Conservation (phyloP, 2,797 vertebrate genomes). For the Brachymystax lenok region DNA sequence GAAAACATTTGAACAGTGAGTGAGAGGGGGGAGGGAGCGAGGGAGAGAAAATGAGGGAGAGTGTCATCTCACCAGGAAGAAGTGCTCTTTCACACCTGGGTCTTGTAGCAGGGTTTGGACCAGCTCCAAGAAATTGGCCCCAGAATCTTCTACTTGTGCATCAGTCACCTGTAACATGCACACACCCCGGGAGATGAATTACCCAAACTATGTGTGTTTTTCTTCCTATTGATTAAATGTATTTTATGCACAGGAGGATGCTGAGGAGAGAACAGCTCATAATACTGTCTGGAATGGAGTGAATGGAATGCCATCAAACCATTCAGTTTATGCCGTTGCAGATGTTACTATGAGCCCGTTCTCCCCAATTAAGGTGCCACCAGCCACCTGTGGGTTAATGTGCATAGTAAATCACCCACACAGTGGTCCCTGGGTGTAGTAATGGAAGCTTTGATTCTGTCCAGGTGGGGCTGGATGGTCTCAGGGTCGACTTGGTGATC, state of each 20-base stretch:
- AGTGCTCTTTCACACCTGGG: slow-evolving; percentile 64
- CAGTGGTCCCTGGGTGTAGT: slow-evolving; percentile 69
- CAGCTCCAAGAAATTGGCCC: slow-evolving; percentile 75
- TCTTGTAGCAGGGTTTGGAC: slow-evolving; percentile 69
- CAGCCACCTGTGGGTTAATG: too few relatives aligned
- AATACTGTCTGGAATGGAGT: too few relatives aligned
- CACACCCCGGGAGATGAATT: not conserved
- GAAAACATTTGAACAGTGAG: not conserved
- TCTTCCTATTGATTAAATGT: not conserved
- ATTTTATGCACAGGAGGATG: too few relatives aligned
- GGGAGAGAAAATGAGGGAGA: not conserved
- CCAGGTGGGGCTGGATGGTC: slow-evolving; percentile 71
- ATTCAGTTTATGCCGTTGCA: too few relatives aligned
- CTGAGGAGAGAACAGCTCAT: too few relatives aligned
- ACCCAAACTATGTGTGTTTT: not conserved
- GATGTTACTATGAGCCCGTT: too few relatives aligned
- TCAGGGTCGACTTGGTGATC: slow-evolving; percentile 63
- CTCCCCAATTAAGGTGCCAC: too few relatives aligned
- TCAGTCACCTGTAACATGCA: slow-evolving; percentile 49
- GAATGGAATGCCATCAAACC: too few relatives aligned
- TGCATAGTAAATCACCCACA: slow-evolving; percentile 41
- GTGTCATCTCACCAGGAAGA: slow-evolving; percentile 69
- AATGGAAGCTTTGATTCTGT: slow-evolving; percentile 70
- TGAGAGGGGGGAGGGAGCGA: not conserved
- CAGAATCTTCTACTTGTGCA: slow-evolving; percentile 72